phyloP scores from a whole-genome alignment of 2,113 vertebrate species.

The Cheirogaleus medius region DNA sequence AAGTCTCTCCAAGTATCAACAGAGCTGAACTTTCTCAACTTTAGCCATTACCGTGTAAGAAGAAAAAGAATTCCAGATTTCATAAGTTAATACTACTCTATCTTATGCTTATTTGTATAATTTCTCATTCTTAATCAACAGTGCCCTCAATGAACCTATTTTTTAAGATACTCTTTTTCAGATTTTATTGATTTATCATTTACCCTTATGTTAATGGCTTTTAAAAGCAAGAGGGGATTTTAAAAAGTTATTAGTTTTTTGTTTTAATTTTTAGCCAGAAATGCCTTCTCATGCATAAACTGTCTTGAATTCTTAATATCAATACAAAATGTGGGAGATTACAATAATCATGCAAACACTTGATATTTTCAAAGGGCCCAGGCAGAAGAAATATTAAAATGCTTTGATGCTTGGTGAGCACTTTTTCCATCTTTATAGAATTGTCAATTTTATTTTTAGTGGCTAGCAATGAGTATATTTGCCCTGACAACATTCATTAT shows the following conservation, averaged over 20 bases:
- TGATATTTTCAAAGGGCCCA: neutral
- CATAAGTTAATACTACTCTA: neutral
- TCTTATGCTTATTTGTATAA: neutral
- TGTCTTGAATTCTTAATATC: neutral
- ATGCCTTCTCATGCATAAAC: neutral
- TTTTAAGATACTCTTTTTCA: neutral
- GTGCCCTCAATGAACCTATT: neutral
- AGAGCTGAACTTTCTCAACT: neutral
- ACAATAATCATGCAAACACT: rapidly evolving
- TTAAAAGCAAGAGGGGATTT: neutral
- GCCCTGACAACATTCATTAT: neutral
- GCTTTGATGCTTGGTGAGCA: neutral
- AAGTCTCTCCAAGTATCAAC: neutral
- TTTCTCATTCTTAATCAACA: neutral
- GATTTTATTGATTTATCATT: neutral
- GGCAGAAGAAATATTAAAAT: neutral
- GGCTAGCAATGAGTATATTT: neutral
- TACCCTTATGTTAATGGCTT: neutral
- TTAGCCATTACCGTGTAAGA: rapidly evolving
- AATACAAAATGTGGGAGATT: neutral
- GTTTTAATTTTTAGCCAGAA: neutral
- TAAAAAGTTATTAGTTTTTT: too few relatives aligned
- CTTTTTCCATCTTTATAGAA: neutral
- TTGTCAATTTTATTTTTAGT: neutral
- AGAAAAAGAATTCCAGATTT: neutral